Evolutionary conservation across 1,140 invertebrate genomes (phyloP), one percentile per base, ranked within the genome.

Genomic region (Caenorhabditis brenneri): DNA sequence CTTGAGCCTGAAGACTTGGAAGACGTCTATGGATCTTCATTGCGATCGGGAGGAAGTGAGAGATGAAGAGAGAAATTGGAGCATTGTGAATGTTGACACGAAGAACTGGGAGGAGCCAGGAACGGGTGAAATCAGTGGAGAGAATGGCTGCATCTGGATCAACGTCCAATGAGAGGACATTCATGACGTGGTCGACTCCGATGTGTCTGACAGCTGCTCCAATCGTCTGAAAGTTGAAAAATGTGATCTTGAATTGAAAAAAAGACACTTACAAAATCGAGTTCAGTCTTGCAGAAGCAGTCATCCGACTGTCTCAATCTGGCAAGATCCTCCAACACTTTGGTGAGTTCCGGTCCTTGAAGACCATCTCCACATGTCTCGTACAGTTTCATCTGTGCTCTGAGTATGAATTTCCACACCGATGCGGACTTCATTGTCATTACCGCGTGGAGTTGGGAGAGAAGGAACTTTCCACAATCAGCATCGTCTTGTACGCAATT

Each of bases 61-160:
- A 93, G 7, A 93, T 93, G 89, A 97, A 98, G 90, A 94, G 96
- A 60, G 93, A 93, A 16, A 98, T 89, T n/a, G 95, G 94, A 0
- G 95, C 94, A 83, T 94, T 92, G 27, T 92, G 93, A 10, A 96
- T 93, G 87, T 95, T 95, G 87, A 96, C 95, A 87, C 95, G 94
- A 33, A 98, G 91, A 0, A 97, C 93, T 1, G 95, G 95, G 31
- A 97, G 89, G 3, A 98, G 89, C 96, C 96, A 98, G 83, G 94
- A 95, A 81, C 95, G 91, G 31, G 95, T 94, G 79, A 96, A 92
- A 87, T 95, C 94, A 19, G 81, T 82, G 10, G 88, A 29, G n/a
- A 89, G 69, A 27, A 84, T 69, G n/a, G 83, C 65, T 24, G 83
- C 83, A 29, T 83, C 78, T 10, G 92, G 92, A 6, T 88, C 87